Evolutionary conservation across 2,797 vertebrate species (phyloP), one percentile per base, ranked within the genome.

Genomic region (Alauda arvensis): DNA sequence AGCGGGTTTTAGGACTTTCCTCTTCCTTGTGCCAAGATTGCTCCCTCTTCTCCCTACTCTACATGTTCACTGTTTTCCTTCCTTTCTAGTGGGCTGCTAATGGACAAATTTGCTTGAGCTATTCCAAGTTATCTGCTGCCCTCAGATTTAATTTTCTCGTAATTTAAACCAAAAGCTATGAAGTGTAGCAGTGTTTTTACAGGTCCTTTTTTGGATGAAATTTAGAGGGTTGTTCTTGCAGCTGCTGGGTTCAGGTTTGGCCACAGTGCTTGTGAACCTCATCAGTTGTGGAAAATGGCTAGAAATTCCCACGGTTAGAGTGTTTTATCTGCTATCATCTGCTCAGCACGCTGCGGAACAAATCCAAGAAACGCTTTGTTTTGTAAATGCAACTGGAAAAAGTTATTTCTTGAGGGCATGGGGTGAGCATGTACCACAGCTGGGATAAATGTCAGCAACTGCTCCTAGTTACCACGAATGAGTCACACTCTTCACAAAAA

Each of bases 371-470:
- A 55, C 3, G 1, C 5, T 0, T 25, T 39, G 3, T 71, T 94
- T 85, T 71, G 62, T 87, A 83, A 88, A 87, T 69, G 78, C 0
- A 4, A 62, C 52, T 46, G 55, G 49, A 37, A 87, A 55, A 81
- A 69, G 70, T 90, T 91, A 56, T 90, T 92, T 81, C 89, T 89
- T 76, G 70, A 90, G 93, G 92, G 79, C 90, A 87, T 5, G 12
- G 77, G 80, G 83, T 88, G 87, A 90, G 53, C 25, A 1, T 49
- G 46, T 55, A 72, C 87, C 83, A 46, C 87, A 85, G 79, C 92
- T 83, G 89, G 85, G 63, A 85, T 78, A 60, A 93, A 91, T 87
- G 87, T 90, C 93, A 92, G 89, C 85, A 56, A 67, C 83, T 33
- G 74, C 84, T 90, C 70, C 65, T 72, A 11, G 80, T 89, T 89